phyloP scores from a whole-genome alignment of 2,797 vertebrate genomes.

The Scleropages formosus region DNA sequence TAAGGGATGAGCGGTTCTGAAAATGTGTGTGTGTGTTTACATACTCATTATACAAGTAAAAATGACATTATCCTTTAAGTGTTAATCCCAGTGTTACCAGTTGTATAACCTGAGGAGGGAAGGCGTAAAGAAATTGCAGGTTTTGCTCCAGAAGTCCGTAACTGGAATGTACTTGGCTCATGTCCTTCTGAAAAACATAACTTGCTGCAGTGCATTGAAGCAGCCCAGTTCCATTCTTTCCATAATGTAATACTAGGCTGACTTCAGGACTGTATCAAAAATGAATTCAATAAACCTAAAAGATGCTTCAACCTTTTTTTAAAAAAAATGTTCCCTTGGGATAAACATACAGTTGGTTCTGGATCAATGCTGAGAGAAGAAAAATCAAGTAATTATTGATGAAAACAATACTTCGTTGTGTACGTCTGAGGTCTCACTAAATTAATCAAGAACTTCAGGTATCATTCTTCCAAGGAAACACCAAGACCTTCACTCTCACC shows the following conservation, averaged over 20 bases:
- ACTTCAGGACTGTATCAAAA: constrained; percentile 23
- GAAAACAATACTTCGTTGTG: constrained; percentile 26
- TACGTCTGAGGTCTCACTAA: constrained; percentile 23
- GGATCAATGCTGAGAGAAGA: constrained; percentile 14
- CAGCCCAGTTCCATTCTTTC: background rate
- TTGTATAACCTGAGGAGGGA: too few species aligned
- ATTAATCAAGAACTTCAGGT: constrained; percentile 24
- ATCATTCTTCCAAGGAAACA: constrained; percentile 8
- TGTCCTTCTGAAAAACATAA: background rate
- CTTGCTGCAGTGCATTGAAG: constrained; percentile 4
- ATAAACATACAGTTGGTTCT: constrained; percentile 24
- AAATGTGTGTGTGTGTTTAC: too few species aligned
- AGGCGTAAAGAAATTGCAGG: too few species aligned
- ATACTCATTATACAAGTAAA: too few species aligned
- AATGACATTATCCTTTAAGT: too few species aligned
- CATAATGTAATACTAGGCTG: constrained; percentile 17
- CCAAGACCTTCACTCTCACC: constrained; percentile 12
- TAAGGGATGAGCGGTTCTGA: too few species aligned
- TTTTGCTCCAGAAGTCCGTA: too few species aligned
- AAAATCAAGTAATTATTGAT: constrained; percentile 27
- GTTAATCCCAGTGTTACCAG: too few species aligned
- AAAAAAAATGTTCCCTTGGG: constrained; percentile 21
- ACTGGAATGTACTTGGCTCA: background rate
- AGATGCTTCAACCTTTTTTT: constrained; percentile 21
- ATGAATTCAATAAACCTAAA: constrained; percentile 23